phyloP scores from a whole-genome alignment of 2,797 vertebrate genomes.

The Hyperoplus immaculatus region DNA sequence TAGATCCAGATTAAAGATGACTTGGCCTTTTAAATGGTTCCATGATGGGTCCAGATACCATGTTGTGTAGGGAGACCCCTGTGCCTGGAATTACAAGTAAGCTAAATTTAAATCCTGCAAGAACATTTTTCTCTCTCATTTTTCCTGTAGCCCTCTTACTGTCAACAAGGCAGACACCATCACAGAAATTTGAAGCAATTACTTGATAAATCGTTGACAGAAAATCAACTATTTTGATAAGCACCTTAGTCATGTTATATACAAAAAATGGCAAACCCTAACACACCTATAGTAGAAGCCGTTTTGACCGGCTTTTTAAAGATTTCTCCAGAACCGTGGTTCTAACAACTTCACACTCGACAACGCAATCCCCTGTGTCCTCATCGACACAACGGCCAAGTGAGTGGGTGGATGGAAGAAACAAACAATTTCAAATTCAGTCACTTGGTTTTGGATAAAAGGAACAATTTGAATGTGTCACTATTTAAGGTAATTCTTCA shows the following conservation, averaged over 20 bases:
- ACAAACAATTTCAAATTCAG: not conserved
- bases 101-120: conserved; percentile 37
- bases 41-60: conserved; percentile 40
- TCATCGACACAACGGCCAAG: too few relatives aligned
- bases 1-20: conserved; percentile 65
- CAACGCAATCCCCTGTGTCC: too few relatives aligned
- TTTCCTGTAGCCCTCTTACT: not conserved
- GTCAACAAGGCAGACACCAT: not conserved
- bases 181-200: not conserved
- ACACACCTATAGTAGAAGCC: too few relatives aligned
- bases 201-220: not conserved
- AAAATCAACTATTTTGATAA: not conserved
- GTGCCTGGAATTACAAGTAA: conserved; percentile 41
- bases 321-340: too few relatives aligned
- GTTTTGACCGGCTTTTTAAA: too few relatives aligned
- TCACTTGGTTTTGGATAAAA: not conserved
- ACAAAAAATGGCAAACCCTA: not conserved
- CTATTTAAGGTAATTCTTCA: not conserved
- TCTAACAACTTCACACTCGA: too few relatives aligned
- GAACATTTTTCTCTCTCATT: not conserved
- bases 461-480: not conserved
- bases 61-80: conserved; percentile 29
- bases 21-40: conserved; percentile 51
- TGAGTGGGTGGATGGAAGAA: too few relatives aligned
- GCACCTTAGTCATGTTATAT: not conserved